Conservation (phyloP, 2,888 invertebrate genomes). For the Entomobrya proxima region DNA sequence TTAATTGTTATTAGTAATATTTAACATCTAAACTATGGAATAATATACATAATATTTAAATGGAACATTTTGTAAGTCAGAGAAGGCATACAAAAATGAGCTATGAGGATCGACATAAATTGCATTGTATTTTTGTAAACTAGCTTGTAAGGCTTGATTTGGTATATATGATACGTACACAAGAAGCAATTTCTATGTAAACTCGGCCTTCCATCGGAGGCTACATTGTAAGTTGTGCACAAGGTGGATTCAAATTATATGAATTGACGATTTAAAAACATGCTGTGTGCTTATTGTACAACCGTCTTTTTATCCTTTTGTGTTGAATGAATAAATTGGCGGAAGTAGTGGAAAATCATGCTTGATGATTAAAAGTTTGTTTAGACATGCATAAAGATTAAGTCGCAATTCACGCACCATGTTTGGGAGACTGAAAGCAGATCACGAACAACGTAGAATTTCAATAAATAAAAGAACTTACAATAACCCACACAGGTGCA, state of each 20-base stretch:
- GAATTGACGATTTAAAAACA: neutral
- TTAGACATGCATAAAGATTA: slow-evolving; percentile 59
- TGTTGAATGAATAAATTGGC: slow-evolving; percentile 68
- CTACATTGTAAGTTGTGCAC: slow-evolving; percentile 1
- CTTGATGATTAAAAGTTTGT: slow-evolving; percentile 59
- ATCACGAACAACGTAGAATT: no score
- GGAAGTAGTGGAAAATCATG: slow-evolving; percentile 76
- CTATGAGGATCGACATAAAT: neutral
- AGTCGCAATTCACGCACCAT: slow-evolving; percentile 31
- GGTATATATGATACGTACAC: slow-evolving; percentile 20
- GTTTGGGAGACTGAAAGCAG: slow-evolving; percentile 66
- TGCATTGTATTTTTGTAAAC: slow-evolving; percentile 24
- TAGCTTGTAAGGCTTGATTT: slow-evolving; percentile 35
- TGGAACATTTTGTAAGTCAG: no score
- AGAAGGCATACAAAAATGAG: neutral
- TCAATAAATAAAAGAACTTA: no score
- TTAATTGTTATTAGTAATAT: no score
- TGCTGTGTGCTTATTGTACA: neutral
- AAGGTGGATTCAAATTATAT: neutral
- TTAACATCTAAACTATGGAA: no score
- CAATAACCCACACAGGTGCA: neutral
- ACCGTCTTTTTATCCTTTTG: slow-evolving; percentile 31
- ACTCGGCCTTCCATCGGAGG: slow-evolving; percentile 25
- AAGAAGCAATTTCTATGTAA: no score
- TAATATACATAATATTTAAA: no score